Evolutionary conservation across 2,888 invertebrate species (phyloP).

Genomic region (Drosophila rellima): DNA sequence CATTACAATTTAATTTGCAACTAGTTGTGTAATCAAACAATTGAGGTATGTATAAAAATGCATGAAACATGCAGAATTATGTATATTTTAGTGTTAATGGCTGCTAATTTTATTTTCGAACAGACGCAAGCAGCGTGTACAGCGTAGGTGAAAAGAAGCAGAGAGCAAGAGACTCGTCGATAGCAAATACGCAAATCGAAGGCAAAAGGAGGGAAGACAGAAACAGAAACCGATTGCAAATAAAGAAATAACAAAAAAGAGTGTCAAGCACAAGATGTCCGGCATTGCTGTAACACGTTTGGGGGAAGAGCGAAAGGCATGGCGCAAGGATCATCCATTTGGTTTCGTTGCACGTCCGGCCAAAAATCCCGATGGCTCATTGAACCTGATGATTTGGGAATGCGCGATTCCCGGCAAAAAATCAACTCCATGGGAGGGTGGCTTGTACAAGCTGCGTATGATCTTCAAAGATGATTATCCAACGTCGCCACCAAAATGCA

Average conservation of each 20-base stretch:
- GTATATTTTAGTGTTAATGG: constrained; percentile 6
- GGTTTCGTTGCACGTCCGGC: constrained; percentile 98
- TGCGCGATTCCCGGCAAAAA: constrained; percentile 99
- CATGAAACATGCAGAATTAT: background rate
- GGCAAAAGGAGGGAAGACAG: constrained; percentile 33
- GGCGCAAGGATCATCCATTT: constrained; percentile 99
- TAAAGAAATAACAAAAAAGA: constrained; percentile 7
- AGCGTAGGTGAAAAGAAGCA: constrained; percentile 41
- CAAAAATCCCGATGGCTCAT: constrained; percentile 97
- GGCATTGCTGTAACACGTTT: constrained; percentile 98
- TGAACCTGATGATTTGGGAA: constrained; percentile 99
- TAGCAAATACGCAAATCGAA: constrained; percentile 27
- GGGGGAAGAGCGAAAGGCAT: constrained; percentile 99
- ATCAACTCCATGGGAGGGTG: constrained; percentile 98
- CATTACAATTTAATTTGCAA: background rate
- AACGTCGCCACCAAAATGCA: constrained; percentile 99
- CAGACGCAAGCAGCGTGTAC: constrained; percentile 78
- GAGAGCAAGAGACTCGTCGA: constrained; percentile 53
- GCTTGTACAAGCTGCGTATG: constrained; percentile 98
- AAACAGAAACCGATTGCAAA: constrained; percentile 17
- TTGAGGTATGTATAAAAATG: constrained; percentile 43
- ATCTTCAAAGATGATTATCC: constrained; percentile 99
- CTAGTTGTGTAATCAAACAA: background rate
- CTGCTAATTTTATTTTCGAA: constrained; percentile 33
- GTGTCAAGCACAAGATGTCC: constrained; percentile 90